A percentile compares a stretch with the other conserved stretches of the same genome.
Evolutionary conservation across 2,113 vertebrate species (phyloP).

Genomic region (Rhinichthys klamathensis): DNA sequence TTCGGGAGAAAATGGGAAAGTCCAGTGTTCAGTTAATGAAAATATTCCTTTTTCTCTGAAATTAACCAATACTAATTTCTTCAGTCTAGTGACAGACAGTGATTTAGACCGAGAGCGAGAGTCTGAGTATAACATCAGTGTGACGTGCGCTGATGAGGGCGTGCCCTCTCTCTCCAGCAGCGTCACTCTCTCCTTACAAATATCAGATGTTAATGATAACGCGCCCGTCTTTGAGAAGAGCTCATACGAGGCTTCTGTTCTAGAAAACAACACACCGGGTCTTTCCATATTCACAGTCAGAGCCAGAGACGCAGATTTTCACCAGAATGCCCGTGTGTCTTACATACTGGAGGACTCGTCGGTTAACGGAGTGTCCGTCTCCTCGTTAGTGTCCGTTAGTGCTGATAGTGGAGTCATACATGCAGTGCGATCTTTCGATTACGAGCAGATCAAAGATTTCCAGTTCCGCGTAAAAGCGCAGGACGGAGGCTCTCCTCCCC

Average conservation of each 20-base stretch:
- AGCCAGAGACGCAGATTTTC: constrained; percentile 53
- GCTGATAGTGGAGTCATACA: constrained; percentile 53
- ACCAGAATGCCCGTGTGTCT: constrained; percentile 49
- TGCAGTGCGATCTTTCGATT: constrained; percentile 58
- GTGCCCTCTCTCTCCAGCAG: constrained; percentile 64
- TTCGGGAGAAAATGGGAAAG: constrained; percentile 55
- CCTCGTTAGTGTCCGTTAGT: constrained; percentile 55
- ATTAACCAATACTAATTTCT: constrained; percentile 62
- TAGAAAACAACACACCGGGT: constrained; percentile 60
- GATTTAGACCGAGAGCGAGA: constrained; percentile 60
- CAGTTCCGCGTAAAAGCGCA: constrained; percentile 52
- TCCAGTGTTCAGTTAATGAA: constrained; percentile 29
- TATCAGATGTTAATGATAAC: constrained; percentile 75
- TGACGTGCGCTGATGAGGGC: constrained; percentile 62
- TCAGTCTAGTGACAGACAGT: constrained; percentile 55
- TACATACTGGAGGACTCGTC: constrained; percentile 46
- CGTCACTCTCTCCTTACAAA: constrained; percentile 56
- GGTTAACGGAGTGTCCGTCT: constrained; percentile 42
- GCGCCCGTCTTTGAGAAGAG: constrained; percentile 60
- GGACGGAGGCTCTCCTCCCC: constrained; percentile 56
- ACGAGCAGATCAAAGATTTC: constrained; percentile 54
- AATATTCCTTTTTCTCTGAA: constrained; percentile 51
- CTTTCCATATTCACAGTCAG: constrained; percentile 52
- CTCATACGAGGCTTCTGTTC: constrained; percentile 48
- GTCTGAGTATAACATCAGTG: constrained; percentile 57